A percentile compares a stretch with the other conserved stretches of the same genome.
These are phyloP conservation scores for Tineola bisselliella DNA, from an alignment of 2,888 invertebrate genomes.

Conservation along the genomic window DNA sequence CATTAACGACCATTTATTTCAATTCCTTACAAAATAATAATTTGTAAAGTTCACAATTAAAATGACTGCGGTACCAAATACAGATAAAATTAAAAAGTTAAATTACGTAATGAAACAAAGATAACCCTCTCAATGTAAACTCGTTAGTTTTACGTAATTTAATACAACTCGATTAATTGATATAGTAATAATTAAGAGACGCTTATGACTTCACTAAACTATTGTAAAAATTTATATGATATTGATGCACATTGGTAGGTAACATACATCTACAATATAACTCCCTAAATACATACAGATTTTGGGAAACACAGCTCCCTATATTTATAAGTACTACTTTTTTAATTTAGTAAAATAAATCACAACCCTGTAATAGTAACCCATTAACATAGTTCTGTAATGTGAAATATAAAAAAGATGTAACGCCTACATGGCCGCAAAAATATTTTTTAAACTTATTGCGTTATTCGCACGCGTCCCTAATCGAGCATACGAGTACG, in stretches of 20 bases:
- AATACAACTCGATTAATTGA: neutral
- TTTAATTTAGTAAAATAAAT: too few species aligned
- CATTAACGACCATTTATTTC: too few species aligned
- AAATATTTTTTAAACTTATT: neutral
- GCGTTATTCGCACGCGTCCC: neutral
- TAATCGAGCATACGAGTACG: neutral
- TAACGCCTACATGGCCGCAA: neutral
- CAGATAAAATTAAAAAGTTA: neutral
- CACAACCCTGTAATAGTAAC: neutral
- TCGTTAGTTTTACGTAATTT: neutral
- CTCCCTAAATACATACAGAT: too few species aligned
- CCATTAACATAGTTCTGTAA: neutral
- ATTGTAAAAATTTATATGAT: too few species aligned
- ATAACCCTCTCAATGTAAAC: neutral
- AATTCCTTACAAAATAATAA: too few species aligned
- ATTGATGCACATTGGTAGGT: too few species aligned
- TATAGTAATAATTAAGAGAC: too few species aligned
- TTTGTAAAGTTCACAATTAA: neutral
- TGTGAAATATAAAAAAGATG: conserved; percentile 2
- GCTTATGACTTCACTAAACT: too few species aligned
- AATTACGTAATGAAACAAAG: neutral
- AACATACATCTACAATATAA: too few species aligned
- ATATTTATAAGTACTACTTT: too few species aligned
- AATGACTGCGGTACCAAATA: neutral
- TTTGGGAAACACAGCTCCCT: too few species aligned